Conservation (phyloP, 2,113 vertebrate genomes). For the Rhinoptilus africanus region DNA sequence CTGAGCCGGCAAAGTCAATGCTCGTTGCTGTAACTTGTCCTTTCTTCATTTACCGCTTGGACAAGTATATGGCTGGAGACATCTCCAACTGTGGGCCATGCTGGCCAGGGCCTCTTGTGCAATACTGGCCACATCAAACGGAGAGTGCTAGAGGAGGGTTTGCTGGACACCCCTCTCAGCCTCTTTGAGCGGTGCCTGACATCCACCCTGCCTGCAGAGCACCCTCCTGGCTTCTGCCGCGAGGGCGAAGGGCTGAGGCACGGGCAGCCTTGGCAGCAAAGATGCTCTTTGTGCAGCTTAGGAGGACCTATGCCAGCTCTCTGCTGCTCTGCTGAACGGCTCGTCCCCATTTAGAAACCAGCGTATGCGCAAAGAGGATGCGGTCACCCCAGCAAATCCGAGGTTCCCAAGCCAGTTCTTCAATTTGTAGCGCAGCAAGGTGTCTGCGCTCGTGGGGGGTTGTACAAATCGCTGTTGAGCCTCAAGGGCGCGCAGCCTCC, state of each 20-base stretch:
- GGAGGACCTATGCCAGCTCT: neutral
- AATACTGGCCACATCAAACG: neutral
- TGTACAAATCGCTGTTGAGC: neutral
- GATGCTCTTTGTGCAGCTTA: neutral
- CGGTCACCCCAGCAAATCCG: neutral
- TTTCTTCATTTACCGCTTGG: neutral
- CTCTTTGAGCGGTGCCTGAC: neutral
- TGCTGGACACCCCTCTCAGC: neutral
- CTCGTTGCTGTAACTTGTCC: neutral
- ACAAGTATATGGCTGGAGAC: neutral
- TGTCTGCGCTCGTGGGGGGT: neutral
- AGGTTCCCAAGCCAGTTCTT: neutral
- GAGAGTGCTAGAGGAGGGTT: neutral
- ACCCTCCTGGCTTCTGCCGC: neutral
- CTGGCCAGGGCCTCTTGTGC: neutral
- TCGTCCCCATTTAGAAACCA: neutral
- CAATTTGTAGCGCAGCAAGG: accelerated
- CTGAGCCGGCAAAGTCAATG: accelerated
- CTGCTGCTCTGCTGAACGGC: neutral
- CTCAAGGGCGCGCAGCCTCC: neutral
- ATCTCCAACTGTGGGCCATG: neutral
- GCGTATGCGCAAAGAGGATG: neutral
- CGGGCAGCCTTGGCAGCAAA: neutral
- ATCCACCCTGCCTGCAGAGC: neutral
- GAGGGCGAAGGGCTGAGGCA: neutral